Conservation (phyloP, 1,140 invertebrate species). For the Scaptodrosophila lebanonensis region DNA sequence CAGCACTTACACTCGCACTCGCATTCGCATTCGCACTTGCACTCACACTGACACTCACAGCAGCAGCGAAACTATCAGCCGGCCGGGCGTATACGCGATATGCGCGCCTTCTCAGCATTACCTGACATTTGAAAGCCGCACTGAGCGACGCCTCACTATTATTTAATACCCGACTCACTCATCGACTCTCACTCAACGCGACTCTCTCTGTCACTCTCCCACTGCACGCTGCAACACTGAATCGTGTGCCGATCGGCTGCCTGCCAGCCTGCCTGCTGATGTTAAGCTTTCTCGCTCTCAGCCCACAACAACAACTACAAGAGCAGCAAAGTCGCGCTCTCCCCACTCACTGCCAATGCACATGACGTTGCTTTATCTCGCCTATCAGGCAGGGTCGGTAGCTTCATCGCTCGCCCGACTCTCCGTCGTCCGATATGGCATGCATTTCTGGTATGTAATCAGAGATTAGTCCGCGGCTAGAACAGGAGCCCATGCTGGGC, state of each 20-base stretch:
- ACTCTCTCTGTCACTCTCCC: neutral
- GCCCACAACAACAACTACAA: too few relatives aligned
- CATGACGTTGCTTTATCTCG: slow-evolving; percentile 14
- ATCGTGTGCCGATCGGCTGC: slow-evolving; percentile 1
- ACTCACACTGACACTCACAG: neutral
- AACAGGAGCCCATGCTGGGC: too few relatives aligned
- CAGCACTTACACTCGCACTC: slow-evolving; percentile 10
- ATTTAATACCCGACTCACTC: slow-evolving; percentile 49
- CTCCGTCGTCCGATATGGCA: slow-evolving; percentile 27
- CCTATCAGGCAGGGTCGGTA: neutral
- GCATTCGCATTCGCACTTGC: slow-evolving; percentile 22
- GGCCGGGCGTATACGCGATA: slow-evolving; percentile 69
- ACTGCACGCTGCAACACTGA: slow-evolving; percentile 8
- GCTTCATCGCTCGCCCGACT: slow-evolving; percentile 10
- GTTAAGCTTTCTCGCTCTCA: too few relatives aligned
- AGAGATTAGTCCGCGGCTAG: too few relatives aligned
- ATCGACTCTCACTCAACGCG: slow-evolving; percentile 6
- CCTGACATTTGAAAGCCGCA: slow-evolving; percentile 30
- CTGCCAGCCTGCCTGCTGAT: too few relatives aligned
- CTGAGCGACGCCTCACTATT: slow-evolving; percentile 44
- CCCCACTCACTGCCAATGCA: slow-evolving; percentile 17
- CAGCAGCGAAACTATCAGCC: slow-evolving; percentile 18
- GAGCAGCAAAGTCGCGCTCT: too few relatives aligned
- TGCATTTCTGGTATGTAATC: slow-evolving; percentile 23
- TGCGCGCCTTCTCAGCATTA: slow-evolving; percentile 51